Conservation (phyloP, 2,113 vertebrate species). For the Perccottus glenii region DNA sequence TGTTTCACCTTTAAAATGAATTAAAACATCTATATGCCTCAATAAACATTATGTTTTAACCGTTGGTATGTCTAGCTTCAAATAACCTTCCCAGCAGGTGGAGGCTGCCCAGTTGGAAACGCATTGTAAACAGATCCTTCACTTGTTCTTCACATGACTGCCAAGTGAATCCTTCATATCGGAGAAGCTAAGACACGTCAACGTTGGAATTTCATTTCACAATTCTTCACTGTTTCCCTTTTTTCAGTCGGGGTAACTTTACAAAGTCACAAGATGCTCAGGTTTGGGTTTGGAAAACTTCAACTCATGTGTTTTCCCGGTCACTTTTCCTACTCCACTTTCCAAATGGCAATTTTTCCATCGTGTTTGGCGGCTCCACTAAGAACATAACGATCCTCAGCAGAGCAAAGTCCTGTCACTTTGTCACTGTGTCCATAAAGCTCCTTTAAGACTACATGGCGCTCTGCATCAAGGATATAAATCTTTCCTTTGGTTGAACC, state of each 20-base stretch:
- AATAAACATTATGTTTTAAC: not conserved
- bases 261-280: not conserved
- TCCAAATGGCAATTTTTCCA: constrained; percentile 97
- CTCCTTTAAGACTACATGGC: constrained; percentile 87
- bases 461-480: constrained; percentile 84
- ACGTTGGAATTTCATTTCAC: not conserved
- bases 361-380: constrained; percentile 88
- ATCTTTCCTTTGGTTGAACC: constrained; percentile 89
- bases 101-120: constrained; percentile 3
- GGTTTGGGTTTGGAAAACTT: not conserved
- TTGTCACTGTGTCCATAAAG: constrained; percentile 84
- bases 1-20: not conserved
- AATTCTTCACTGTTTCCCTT: not conserved
- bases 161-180: constrained; percentile 30
- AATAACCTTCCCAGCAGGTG: not conserved
- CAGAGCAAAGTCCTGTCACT: constrained; percentile 87
- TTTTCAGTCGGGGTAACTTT: not conserved
- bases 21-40: too few species aligned
- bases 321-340: constrained; percentile 80
- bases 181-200: not conserved
- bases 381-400: constrained; percentile 92
- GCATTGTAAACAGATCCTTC: constrained; percentile 19
- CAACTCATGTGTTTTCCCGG: not conserved
- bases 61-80: not conserved
- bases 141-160: constrained; percentile 6